Conservation (phyloP, 2,888 invertebrate species). For the Sthenelais limicola region DNA sequence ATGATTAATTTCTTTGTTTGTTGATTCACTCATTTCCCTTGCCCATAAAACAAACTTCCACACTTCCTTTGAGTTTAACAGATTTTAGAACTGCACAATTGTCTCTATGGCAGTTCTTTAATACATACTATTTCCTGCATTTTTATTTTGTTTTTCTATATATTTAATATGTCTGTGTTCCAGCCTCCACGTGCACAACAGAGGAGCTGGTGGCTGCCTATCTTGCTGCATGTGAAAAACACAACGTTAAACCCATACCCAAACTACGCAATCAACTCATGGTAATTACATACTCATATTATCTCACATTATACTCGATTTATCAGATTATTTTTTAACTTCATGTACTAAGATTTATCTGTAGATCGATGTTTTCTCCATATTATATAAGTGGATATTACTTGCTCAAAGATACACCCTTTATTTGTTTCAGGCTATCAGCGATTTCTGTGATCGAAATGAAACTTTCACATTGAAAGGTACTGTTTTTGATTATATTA, state of each 20-base stretch:
- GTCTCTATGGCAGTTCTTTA: too few relatives aligned
- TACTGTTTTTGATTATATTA: slow-evolving; percentile 48
- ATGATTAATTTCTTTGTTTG: too few relatives aligned
- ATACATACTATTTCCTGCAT: too few relatives aligned
- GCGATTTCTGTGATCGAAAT: slow-evolving; percentile 70
- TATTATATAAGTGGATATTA: too few relatives aligned
- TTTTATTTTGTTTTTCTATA: too few relatives aligned
- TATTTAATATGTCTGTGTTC: slow-evolving; percentile 59
- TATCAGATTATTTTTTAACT: background rate
- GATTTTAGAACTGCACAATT: background rate
- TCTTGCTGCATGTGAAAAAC: slow-evolving; percentile 81
- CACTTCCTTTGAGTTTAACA: background rate
- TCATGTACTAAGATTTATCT: too few relatives aligned
- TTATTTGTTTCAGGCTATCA: slow-evolving; percentile 57
- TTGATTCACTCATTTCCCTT: too few relatives aligned
- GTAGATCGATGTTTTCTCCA: too few relatives aligned
- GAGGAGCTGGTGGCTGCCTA: slow-evolving; percentile 84
- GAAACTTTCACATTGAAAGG: slow-evolving; percentile 69
- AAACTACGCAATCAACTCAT: slow-evolving; percentile 82
- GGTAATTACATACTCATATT: slow-evolving; percentile 73
- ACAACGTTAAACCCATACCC: slow-evolving; percentile 81
- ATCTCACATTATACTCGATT: background rate
- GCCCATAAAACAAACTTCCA: too few relatives aligned
- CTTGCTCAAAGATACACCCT: too few relatives aligned
- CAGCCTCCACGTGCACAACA: slow-evolving; percentile 79